phyloP scores from a whole-genome alignment of 2,797 vertebrate species.

The Tragopan temminckii region DNA sequence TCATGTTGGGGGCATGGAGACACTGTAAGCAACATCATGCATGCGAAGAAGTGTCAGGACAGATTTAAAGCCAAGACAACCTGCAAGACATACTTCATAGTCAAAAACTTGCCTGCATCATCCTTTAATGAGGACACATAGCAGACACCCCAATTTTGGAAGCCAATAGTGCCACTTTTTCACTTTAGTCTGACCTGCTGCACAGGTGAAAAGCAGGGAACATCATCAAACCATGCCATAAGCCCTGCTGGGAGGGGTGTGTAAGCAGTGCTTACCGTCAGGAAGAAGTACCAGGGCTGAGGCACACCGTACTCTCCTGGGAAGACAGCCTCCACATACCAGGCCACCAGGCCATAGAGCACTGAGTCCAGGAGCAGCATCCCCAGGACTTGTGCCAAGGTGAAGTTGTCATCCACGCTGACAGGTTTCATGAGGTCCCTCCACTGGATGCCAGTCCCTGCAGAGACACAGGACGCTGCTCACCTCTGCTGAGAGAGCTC shows the following conservation, averaged over 20 bases:
- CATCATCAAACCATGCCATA: accelerated
- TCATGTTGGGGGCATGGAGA: not conserved
- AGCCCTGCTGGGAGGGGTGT: not conserved
- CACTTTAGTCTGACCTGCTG: not conserved
- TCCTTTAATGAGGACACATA: not conserved
- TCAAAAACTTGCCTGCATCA: not conserved
- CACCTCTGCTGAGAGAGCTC: not conserved
- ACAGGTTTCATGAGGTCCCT: constrained; percentile 90
- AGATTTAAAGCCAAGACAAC: not conserved
- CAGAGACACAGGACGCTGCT: not conserved
- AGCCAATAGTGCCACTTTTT: not conserved
- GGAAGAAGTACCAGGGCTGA: constrained; percentile 94
- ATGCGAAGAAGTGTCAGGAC: accelerated
- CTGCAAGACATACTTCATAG: not conserved
- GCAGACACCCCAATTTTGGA: not conserved
- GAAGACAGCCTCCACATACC: constrained; percentile 95
- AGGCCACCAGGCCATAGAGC: constrained; percentile 91
- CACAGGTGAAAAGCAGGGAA: accelerated
- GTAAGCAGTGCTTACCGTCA: constrained; percentile 85
- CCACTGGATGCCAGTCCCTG: constrained; percentile 95
- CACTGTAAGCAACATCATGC: not conserved
- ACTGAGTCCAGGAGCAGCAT: constrained; percentile 91
- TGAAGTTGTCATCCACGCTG: constrained; percentile 95
- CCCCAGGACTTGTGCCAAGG: constrained; percentile 91
- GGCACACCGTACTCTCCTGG: constrained; percentile 96